Conservation (phyloP, 2,888 invertebrate genomes). For the Apamea monoglypha region DNA sequence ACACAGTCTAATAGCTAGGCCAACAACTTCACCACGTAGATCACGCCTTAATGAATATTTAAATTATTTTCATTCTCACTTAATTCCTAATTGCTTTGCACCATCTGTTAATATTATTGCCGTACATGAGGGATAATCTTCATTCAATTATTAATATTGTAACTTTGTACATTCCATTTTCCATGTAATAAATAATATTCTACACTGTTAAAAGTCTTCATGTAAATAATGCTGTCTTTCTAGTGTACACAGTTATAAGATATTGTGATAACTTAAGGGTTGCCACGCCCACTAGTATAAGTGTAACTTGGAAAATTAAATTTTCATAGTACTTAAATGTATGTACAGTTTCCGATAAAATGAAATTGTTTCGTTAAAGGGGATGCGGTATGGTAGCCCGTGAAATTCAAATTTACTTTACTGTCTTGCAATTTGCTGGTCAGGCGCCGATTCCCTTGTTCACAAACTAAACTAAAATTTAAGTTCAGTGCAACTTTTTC, state of each 20-base stretch:
- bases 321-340: conserved; percentile 50
- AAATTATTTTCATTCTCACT: not conserved
- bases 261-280: conserved; percentile 62
- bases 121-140: not conserved
- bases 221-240: conserved; percentile 58
- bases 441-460: too few relatives aligned
- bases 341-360: conserved; percentile 27
- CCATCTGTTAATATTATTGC: not conserved
- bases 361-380: not conserved
- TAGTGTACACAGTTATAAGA: conserved; percentile 55
- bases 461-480: too few relatives aligned
- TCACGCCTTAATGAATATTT: not conserved
- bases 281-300: conserved; percentile 33
- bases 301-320: conserved; percentile 57
- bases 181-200: conserved; percentile 42
- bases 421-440: not conserved
- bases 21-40: not conserved
- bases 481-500: too few relatives aligned
- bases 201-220: conserved; percentile 43
- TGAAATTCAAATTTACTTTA: not conserved
- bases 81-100: conserved; percentile 15
- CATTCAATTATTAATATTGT: conserved; percentile 8
- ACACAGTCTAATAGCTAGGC: too few relatives aligned
- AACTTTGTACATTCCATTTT: conserved; percentile 58
- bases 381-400: not conserved